These are phyloP conservation scores for Tor tambroides DNA, from an alignment of 2,113 vertebrate genomes.

Conservation along the genomic window DNA sequence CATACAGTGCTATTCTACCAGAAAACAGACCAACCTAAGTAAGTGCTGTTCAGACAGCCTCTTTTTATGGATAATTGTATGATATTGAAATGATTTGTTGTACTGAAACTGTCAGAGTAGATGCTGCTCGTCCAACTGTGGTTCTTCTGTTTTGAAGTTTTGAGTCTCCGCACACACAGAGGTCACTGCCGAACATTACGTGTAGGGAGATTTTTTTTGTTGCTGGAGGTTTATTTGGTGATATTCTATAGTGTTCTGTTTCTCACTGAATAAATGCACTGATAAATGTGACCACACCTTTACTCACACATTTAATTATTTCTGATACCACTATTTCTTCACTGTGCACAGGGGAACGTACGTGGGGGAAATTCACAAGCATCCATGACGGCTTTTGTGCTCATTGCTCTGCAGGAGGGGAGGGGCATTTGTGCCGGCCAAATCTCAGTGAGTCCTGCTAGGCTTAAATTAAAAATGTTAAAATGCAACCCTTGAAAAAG, in stretches of 20 bases:
- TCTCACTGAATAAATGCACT: not conserved
- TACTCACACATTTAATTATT: not conserved
- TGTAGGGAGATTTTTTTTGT: not conserved
- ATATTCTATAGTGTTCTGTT: not conserved
- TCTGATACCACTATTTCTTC: not conserved
- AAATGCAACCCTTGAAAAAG: not conserved
- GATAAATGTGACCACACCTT: not conserved
- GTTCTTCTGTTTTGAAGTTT: not conserved
- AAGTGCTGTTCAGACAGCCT: not conserved
- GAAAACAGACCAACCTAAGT: not conserved
- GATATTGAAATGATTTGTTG: not conserved
- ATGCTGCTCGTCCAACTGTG: not conserved
- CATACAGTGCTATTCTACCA: not conserved
- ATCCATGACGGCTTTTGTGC: constrained; percentile 84
- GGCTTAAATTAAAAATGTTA: not conserved
- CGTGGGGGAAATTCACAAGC: constrained; percentile 62
- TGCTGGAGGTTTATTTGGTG: not conserved
- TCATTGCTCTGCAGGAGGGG: constrained; percentile 81
- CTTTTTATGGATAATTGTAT: not conserved
- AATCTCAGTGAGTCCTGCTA: constrained; percentile 76
- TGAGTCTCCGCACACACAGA: not conserved
- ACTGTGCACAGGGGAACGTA: constrained; percentile 77
- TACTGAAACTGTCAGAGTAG: not conserved
- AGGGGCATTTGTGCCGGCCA: constrained; percentile 65
- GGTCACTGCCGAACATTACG: not conserved